A percentile compares a stretch with the other conserved stretches of the same genome.
These are phyloP conservation scores for Chondrosia reniformis DNA, from an alignment of 37 sponge, comb jelly and placozoan species.

Conservation along the genomic window DNA sequence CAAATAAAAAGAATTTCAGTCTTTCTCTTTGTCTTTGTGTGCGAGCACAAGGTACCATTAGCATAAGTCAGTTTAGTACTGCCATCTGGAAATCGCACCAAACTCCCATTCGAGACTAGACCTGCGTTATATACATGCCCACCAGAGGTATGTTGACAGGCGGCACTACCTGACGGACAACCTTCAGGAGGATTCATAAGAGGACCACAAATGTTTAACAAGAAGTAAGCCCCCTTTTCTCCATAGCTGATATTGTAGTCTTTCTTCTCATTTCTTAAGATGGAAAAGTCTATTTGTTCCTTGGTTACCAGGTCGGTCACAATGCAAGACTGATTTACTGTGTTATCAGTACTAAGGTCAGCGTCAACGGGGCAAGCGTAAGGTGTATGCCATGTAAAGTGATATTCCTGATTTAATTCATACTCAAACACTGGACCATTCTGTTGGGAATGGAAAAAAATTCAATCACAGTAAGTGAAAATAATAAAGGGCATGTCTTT, in stretches of 20 bases:
- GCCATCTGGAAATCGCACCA: conserved; percentile 35
- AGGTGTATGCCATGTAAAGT: conserved; percentile 60
- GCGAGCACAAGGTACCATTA: conserved; percentile 42
- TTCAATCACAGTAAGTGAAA: neutral
- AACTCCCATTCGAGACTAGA: neutral
- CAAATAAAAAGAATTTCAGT: conserved; percentile 58
- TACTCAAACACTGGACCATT: conserved; percentile 20
- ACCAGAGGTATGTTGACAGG: neutral
- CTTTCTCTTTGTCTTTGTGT: neutral
- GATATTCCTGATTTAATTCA: conserved; percentile 23
- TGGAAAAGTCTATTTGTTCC: conserved; percentile 45
- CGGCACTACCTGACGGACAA: neutral
- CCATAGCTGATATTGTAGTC: neutral
- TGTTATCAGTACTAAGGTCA: neutral
- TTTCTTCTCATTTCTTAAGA: neutral
- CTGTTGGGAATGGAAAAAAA: neutral
- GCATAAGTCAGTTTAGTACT: conserved; percentile 25
- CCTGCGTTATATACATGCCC: conserved; percentile 7
- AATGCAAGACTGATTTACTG: conserved; percentile 17
- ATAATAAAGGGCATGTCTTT: neutral
- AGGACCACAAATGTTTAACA: conserved; percentile 20
- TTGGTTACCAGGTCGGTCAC: conserved; percentile 20
- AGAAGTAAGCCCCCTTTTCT: neutral
- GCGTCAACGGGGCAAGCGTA: conserved; percentile 49
- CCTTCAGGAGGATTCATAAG: neutral